Base-by-base conservation (phyloP, 2,888 invertebrate genomes). In the Herminia tarsipennalis region DNA sequence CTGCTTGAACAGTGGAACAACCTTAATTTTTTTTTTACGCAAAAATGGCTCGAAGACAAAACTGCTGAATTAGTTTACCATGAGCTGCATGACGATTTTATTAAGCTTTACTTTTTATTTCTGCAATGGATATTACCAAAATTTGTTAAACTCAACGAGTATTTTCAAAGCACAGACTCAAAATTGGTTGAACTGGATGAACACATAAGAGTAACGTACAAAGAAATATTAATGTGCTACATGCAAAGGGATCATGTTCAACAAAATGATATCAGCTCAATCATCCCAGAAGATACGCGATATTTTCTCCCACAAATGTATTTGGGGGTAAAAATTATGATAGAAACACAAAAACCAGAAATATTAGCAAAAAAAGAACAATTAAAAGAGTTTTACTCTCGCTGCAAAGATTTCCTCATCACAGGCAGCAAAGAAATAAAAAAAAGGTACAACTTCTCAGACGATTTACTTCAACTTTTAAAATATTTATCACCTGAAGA, bases 1-100 rank as follows among this genome's bases (percentile, higher is more conserved):
- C 34, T 66, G 53, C 29, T 66, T 12, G 61, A 66, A 60, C 46
- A 39, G 6, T 24, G n/a, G n/a, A n/a, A n/a, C n/a, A n/a, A n/a
- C n/a, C n/a, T n/a, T n/a, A n/a, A n/a, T n/a, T n/a, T n/a, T n/a
- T n/a, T n/a, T n/a, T n/a, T n/a, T n/a, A n/a, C n/a, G n/a, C n/a
- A n/a, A n/a, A n/a, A n/a, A n/a, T n/a, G n/a, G n/a, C n/a, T n/a
- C n/a, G 62, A 65, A 59, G 39, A 39, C 29, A 17, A 1, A 38
- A 51, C 14, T 14, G 32, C 39, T 10, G 32, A 32, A 12, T 13
- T 32, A 18, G 5, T 40, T 12, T 18, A 32, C 13, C 39, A 12
- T 25, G 39, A 40, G 4, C 5, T 40, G 13, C 1, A 40, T 25
- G 39, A 33, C 9, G 9, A 14, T 10, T 33, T 40, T 20, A 10